Conservation (phyloP, 2,888 invertebrate species). For the Lasiommata megera region DNA sequence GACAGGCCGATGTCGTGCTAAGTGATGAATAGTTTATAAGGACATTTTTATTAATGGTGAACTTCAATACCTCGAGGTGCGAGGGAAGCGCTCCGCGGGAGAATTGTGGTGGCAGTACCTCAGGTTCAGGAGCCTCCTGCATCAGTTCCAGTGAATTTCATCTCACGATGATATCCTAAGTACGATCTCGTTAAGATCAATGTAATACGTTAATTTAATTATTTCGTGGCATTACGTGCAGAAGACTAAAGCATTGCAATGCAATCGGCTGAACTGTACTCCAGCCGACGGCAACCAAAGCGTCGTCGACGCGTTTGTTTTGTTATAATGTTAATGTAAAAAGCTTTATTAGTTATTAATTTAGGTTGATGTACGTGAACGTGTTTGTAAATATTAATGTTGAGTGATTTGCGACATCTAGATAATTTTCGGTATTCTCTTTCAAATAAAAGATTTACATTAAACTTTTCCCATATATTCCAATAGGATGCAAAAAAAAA, state of each 20-base stretch:
- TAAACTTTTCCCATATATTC: conserved; percentile 15
- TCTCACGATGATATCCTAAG: conserved; percentile 75
- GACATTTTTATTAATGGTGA: conserved; percentile 66
- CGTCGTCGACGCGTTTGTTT: conserved; percentile 53
- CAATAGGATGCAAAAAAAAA: conserved; percentile 40
- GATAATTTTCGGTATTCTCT: conserved; percentile 17
- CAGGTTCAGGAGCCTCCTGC: conserved; percentile 42
- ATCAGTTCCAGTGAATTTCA: conserved; percentile 70
- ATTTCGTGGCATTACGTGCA: conserved; percentile 74
- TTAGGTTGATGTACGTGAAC: conserved; percentile 63
- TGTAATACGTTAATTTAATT: conserved; percentile 64
- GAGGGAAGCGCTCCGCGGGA: conserved; percentile 35
- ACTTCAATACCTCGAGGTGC: conserved; percentile 65
- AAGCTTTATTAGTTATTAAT: conserved; percentile 76
- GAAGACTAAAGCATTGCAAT: conserved; percentile 75
- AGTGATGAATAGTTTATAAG: conserved; percentile 54
- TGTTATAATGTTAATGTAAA: conserved; percentile 75
- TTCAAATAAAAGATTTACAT: conserved; percentile 18
- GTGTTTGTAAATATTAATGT: conserved; percentile 72
- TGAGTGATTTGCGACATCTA: conserved; percentile 57
- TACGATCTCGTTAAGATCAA: conserved; percentile 80
- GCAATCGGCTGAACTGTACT: conserved; percentile 51
- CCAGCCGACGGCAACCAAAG: conserved; percentile 37
- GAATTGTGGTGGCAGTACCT: conserved; percentile 38
- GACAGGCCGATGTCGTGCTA: conserved; percentile 80